Evolutionary conservation across 2,113 vertebrate genomes (phyloP).

Genomic region (Bos indicus): DNA sequence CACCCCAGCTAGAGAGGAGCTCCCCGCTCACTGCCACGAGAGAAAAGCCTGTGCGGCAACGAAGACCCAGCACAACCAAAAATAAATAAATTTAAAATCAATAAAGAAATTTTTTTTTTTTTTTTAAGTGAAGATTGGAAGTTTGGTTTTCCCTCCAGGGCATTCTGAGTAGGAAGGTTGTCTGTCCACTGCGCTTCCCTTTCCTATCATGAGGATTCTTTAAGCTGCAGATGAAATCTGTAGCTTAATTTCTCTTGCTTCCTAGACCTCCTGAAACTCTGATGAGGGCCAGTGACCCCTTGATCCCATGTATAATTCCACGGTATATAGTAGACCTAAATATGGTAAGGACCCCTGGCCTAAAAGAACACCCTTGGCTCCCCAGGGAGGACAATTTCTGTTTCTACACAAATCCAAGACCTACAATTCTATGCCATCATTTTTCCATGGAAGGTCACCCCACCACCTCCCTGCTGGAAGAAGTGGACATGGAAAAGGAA

Average conservation of each 20-base stretch:
- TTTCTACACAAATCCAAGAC: neutral
- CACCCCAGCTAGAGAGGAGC: neutral
- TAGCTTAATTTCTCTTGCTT: neutral
- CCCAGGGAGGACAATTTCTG: neutral
- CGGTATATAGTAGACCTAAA: neutral
- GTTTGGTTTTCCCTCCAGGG: neutral
- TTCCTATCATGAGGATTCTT: neutral
- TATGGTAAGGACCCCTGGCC: neutral
- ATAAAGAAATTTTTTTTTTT: neutral
- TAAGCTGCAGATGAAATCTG: neutral
- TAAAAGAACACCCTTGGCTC: neutral
- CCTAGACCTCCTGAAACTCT: neutral
- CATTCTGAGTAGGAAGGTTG: rapidly evolving
- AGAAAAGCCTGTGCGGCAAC: neutral
- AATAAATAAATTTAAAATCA: neutral
- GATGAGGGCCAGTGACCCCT: neutral
- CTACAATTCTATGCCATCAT: neutral
- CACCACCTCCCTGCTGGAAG: neutral
- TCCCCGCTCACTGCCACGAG: neutral
- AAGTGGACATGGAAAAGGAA: neutral
- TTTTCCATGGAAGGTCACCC: neutral
- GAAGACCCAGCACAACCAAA: neutral
- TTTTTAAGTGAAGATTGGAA: neutral
- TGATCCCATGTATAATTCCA: neutral
- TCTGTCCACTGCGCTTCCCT: neutral